Evolutionary conservation across 1,140 invertebrate genomes (phyloP).

Genomic region (Anthonomus grandis): DNA sequence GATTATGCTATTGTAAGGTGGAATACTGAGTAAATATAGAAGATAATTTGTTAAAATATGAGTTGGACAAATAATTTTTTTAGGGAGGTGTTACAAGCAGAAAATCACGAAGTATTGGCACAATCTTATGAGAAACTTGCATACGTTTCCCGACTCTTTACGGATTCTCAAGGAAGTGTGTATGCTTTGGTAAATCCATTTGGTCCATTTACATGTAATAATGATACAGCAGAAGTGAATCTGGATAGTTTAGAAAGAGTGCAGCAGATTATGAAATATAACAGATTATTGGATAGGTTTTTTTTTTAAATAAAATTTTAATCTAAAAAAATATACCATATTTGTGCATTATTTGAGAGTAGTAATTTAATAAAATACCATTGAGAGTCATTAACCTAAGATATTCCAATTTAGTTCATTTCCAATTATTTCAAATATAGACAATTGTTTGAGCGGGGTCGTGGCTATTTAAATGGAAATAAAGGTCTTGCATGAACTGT

Average conservation of each 20-base stretch:
- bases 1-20: slow-evolving; percentile 46
- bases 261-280: slow-evolving; percentile 26
- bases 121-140: slow-evolving; percentile 42
- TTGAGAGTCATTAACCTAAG: too few species aligned
- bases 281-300: slow-evolving; percentile 17
- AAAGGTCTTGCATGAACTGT: too few species aligned
- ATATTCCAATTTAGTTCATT: too few species aligned
- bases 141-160: slow-evolving; percentile 41
- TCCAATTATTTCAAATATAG: too few species aligned
- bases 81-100: slow-evolving; percentile 36
- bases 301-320: too few species aligned
- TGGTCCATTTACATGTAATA: slow-evolving; percentile 16
- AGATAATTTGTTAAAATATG: neutral
- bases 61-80: slow-evolving; percentile 24
- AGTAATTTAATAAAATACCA: too few species aligned
- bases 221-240: slow-evolving; percentile 2
- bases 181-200: slow-evolving; percentile 41
- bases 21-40: slow-evolving; percentile 39
- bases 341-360: too few species aligned
- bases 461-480: too few species aligned
- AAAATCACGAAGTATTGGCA: slow-evolving; percentile 40
- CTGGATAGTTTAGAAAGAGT: slow-evolving; percentile 4
- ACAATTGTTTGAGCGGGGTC: too few species aligned
- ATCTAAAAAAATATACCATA: too few species aligned
- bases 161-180: slow-evolving; percentile 33